These are phyloP conservation scores for Sciurus carolinensis DNA, from an alignment of 2,797 vertebrate species.

Conservation along the genomic window DNA sequence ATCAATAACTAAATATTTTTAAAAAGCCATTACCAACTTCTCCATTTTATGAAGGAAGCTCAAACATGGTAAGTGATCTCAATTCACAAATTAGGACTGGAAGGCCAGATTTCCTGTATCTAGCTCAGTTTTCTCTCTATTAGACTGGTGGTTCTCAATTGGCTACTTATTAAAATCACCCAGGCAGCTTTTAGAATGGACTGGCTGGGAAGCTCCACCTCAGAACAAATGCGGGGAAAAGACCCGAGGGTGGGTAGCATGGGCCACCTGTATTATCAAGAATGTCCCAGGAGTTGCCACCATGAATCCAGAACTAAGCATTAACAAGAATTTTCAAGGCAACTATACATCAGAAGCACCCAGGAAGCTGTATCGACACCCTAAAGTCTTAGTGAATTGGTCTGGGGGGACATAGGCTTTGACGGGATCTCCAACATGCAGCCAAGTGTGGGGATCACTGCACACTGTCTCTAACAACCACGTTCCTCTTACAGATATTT, in stretches of 20 bases:
- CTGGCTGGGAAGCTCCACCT: not conserved
- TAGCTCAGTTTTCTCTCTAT: not conserved
- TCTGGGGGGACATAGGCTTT: not conserved
- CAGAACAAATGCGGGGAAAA: not conserved
- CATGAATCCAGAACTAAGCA: not conserved
- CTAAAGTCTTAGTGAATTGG: not conserved
- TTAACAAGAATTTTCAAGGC: not conserved
- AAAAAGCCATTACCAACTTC: not conserved
- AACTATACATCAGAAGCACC: not conserved
- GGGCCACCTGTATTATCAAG: not conserved
- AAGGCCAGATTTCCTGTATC: not conserved
- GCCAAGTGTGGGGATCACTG: not conserved
- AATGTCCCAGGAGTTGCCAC: not conserved
- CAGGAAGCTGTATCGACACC: not conserved
- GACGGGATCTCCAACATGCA: not conserved
- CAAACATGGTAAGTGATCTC: not conserved
- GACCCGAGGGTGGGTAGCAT: not conserved
- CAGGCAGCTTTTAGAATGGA: not conserved
- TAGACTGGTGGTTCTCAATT: not conserved
- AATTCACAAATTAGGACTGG: not conserved
- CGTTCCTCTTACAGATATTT: not conserved
- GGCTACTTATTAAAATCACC: not conserved
- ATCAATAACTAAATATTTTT: no score
- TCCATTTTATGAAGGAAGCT: not conserved
- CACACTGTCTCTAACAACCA: not conserved